Base-by-base conservation (phyloP, 2,113 vertebrate species). In the Oryzias melastigma region DNA sequence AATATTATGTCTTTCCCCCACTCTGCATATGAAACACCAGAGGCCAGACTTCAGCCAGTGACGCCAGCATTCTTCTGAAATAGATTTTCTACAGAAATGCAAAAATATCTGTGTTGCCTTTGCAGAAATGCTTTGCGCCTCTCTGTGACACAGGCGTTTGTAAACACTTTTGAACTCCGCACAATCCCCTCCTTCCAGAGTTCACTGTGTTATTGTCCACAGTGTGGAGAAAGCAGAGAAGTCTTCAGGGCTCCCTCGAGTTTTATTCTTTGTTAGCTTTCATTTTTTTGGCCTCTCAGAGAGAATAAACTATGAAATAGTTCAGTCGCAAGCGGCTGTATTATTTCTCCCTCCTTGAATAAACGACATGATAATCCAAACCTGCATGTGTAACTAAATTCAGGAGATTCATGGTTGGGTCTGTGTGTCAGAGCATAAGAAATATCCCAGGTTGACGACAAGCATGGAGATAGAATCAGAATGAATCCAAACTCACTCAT, bases 401-500 rank as follows among this genome's bases (percentile, higher is more conserved):
- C 50, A 63, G 6, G 40, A 47, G 53, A 63, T 74, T 69, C 64
- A 67, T 67, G 51, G 42, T 61, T 68, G 44, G 63, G 25, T 62
- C 27, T 48, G 20, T 60, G 59, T 62, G 52, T 58, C 45, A 84
- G 76, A 61, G 51, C 51, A 76, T 65, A 52, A 67, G 51, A 63
- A 54, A 65, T 49, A 65, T 65, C 62, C 18, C 19, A 4, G 12
- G 15, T 27, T 48, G 18, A 43, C 17, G 15, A 14, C 18, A 19
- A 59, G n/a, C 14, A 24, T 18, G 44, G 46, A 42, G 27, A 50
- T 15, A 52, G 18, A 55, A 55, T 52, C 41, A 17, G 35, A 60
- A 52, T 59, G 1, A 65, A 58, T 67, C 27, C 13, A 42, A 68
- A 89, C 91, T 91, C 83, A 92, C 91, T 95, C 91, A 13, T 98